These are phyloP conservation scores for Mastomys natalensis DNA, from an alignment of 2,113 vertebrate species.

Conservation along the genomic window DNA sequence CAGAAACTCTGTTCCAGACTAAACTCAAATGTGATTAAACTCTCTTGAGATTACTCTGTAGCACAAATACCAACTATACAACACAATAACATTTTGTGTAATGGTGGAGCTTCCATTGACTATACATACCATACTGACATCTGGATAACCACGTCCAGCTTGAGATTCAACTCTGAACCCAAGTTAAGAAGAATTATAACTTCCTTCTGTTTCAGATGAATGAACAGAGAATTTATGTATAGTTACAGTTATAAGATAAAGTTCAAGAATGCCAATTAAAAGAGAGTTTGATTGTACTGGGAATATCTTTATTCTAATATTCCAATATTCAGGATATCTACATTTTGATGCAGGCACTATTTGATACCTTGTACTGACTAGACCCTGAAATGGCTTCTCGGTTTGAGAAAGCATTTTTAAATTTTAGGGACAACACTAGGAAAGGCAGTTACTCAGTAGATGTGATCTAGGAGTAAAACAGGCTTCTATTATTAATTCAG, in stretches of 20 bases:
- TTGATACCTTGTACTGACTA: not conserved
- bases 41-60: not conserved
- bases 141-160: not conserved
- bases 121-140: not conserved
- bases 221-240: not conserved
- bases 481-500: not conserved
- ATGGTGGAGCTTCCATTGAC: not conserved
- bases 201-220: not conserved
- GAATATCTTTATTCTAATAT: not conserved
- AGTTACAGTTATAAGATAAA: not conserved
- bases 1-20: not conserved
- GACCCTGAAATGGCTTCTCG: not conserved
- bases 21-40: not conserved
- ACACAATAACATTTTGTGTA: not conserved
- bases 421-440: not conserved
- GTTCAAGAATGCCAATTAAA: not conserved
- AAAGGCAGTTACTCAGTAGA: not conserved
- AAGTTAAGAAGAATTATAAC: not conserved
- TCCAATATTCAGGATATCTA: not conserved
- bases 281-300: not conserved
- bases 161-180: not conserved
- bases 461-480: not conserved
- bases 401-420: not conserved
- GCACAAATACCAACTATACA: not conserved
- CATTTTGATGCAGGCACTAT: not conserved